Percentiles rank a stretch among this genome's conserved stretches.
Evolutionary conservation across 2,888 invertebrate species (phyloP).

Genomic region (Dynastes tityus): DNA sequence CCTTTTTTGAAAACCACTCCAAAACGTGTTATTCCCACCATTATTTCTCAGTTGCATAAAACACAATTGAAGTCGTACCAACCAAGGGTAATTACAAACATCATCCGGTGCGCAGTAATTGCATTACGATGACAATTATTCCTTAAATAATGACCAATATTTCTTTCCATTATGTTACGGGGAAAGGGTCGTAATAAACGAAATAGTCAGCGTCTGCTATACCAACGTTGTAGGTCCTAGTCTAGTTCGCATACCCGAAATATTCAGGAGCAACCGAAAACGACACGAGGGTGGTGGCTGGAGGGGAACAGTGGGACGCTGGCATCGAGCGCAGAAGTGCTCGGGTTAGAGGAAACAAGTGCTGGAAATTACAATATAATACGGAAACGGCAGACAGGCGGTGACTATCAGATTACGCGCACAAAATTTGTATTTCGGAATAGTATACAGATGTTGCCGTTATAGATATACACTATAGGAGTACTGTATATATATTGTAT

Average conservation of each 20-base stretch:
- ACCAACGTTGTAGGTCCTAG: background rate
- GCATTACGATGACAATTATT: conserved; percentile 42
- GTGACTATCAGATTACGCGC: conserved; percentile 41
- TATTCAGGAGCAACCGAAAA: background rate
- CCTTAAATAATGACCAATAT: conserved; percentile 45
- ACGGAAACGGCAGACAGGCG: conserved; percentile 16
- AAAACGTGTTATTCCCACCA: too few relatives aligned
- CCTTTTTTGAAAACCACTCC: too few relatives aligned
- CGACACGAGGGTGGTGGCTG: background rate
- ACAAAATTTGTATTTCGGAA: conserved; percentile 40
- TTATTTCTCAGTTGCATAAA: too few relatives aligned
- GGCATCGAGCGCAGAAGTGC: background rate
- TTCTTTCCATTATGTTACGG: conserved; percentile 45
- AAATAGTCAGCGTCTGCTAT: conserved; percentile 42
- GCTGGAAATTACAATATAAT: conserved; percentile 50
- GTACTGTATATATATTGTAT: too few relatives aligned
- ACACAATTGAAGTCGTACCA: background rate
- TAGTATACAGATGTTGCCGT: conserved; percentile 11
- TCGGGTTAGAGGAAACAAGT: conserved; percentile 37
- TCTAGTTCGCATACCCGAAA: conserved; percentile 41
- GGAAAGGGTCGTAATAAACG: conserved; percentile 22
- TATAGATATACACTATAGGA: too few relatives aligned
- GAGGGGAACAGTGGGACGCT: background rate
- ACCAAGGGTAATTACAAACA: conserved; percentile 11
- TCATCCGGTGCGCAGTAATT: conserved; percentile 35